These are phyloP conservation scores for Nomada ferruginata DNA, from an alignment of 2,888 invertebrate genomes.

Conservation along the genomic window DNA sequence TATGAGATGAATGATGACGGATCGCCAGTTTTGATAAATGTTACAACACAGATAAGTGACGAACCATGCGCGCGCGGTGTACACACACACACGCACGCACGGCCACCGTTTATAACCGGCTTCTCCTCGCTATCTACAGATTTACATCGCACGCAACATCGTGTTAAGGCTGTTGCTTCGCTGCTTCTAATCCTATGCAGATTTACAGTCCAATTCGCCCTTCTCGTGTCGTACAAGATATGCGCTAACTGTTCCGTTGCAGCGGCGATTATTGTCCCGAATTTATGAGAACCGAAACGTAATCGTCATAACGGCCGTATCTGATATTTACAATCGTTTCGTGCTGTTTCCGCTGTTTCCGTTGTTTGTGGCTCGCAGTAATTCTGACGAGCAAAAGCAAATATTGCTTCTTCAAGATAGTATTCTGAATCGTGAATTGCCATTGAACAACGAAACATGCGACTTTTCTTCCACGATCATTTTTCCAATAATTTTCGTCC, in stretches of 20 bases:
- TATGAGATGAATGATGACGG: constrained; percentile 6
- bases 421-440: too few species aligned
- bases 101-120: constrained; percentile 25
- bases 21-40: constrained; percentile 20
- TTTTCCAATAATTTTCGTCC: too few species aligned
- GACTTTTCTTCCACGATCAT: too few species aligned
- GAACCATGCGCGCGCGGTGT: not conserved
- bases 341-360: not conserved
- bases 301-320: not conserved
- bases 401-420: too few species aligned
- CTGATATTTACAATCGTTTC: not conserved
- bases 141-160: constrained; percentile 61
- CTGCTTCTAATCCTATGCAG: constrained; percentile 50
- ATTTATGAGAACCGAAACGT: constrained; percentile 8
- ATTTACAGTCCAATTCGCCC: constrained; percentile 51
- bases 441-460: too few species aligned
- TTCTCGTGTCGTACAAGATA: not conserved
- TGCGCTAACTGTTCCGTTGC: not conserved
- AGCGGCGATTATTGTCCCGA: constrained; percentile 41
- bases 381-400: not conserved
- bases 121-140: constrained; percentile 64
- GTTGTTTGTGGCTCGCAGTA: not conserved
- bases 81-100: constrained; percentile 36
- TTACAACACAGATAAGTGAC: constrained; percentile 22
- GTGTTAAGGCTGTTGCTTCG: constrained; percentile 15